Evolutionary conservation across 1,140 invertebrate species (phyloP), one percentile per base, ranked within the genome.

Genomic region (Harpegnathos saltator): DNA sequence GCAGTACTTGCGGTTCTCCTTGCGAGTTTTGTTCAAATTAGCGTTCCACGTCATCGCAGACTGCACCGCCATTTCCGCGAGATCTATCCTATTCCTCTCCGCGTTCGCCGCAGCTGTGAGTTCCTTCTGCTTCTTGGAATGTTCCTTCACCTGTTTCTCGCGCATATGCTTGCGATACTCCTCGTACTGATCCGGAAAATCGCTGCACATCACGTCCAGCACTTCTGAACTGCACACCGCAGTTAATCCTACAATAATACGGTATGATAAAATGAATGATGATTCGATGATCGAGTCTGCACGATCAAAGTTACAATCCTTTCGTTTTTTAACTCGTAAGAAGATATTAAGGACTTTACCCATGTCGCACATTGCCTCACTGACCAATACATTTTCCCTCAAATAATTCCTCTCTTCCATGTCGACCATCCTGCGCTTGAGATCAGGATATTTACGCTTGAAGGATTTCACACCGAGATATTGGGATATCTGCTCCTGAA

Each of bases 131-230:
- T 97, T 97, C 74, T 96, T 96, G 48, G 95, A 96, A 83, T 97
- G 95, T 91, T 96, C 97, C 88, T 96, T 96, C 19, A 96, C 96
- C 89, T 97, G 97, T 90, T 96, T 97, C 86, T 98, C 97, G 12
- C 98, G 95, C 90, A 98, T 96, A 89, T 98, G 96, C 88, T 96
- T 96, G 44, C 97, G 96, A 93, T 98, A 98, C 90, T 99, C 98
- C 94, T 98, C 97, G 92, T 98, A 99, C 92, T 99, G 99, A 63
- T 97, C 97, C 26, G 98, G 98, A 94, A 99, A 99, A 93, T 99
- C 98, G 66, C 97, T 96, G 84, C 97, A 97, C 98, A 99, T 99
- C 48, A 99, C 97, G 90, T 99, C 98, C 84, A 99, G 94, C 26
- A 99, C 98, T 93, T 99, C 98, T 38, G 97, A 97, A 88, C 97